phyloP scores from a whole-genome alignment of 2,888 invertebrate species.

The Cheilosia vulpina region DNA sequence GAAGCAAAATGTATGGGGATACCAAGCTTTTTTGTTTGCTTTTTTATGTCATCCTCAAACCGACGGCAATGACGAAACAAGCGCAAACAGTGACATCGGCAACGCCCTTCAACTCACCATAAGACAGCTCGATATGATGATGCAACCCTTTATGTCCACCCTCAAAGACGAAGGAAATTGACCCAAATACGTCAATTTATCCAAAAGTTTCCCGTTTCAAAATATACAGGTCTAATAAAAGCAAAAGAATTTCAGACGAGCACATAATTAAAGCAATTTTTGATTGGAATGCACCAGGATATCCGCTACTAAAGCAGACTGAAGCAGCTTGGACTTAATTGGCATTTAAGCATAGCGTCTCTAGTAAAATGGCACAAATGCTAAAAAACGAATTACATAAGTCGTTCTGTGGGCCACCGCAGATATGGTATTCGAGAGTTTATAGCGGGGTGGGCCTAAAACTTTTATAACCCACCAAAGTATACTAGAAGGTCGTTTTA shows the following conservation, averaged over 20 bases:
- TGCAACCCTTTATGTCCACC: constrained; percentile 6
- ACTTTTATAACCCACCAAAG: constrained; percentile 52
- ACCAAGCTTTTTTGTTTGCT: constrained; percentile 26
- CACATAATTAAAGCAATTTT: constrained; percentile 57
- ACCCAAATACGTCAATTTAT: constrained; percentile 16
- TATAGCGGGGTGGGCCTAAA: constrained; percentile 43
- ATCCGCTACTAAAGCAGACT: constrained; percentile 33
- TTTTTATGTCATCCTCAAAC: constrained; percentile 45
- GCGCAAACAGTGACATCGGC: constrained; percentile 7
- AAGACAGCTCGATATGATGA: constrained; percentile 9
- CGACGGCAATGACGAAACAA: not conserved
- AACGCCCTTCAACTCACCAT: not conserved
- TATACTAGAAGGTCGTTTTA: constrained; percentile 50
- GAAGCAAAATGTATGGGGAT: not conserved
- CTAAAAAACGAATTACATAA: constrained; percentile 51
- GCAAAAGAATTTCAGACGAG: constrained; percentile 18
- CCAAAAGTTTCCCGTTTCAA: constrained; percentile 16
- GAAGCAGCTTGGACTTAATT: constrained; percentile 44
- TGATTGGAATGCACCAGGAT: constrained; percentile 56
- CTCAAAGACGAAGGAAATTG: constrained; percentile 10
- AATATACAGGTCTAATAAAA: constrained; percentile 30
- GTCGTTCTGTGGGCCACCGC: constrained; percentile 24
- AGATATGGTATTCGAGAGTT: constrained; percentile 47
- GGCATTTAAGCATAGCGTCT: constrained; percentile 39
- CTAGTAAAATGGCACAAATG: constrained; percentile 45